Percentiles rank a stretch among this genome's conserved stretches.
Conservation (phyloP, 2,113 vertebrate genomes). For the Bubo blakistoni region DNA sequence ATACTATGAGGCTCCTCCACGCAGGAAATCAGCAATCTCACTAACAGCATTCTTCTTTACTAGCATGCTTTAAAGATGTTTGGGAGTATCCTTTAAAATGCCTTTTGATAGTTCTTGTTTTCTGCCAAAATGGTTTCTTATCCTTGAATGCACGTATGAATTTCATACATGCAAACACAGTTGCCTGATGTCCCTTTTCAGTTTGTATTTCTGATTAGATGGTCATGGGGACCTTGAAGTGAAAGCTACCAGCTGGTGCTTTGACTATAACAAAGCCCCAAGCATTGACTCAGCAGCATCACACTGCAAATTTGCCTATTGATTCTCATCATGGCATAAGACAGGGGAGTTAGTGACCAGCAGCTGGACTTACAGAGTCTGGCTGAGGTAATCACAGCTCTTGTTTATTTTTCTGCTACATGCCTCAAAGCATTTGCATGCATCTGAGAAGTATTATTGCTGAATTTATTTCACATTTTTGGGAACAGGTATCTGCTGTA, state of each 20-base stretch:
- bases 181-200: background rate
- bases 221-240: background rate
- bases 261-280: background rate
- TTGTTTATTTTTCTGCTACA: background rate
- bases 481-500: background rate
- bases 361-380: background rate
- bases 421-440: background rate
- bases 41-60: background rate
- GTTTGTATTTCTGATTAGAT: background rate
- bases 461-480: background rate
- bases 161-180: background rate
- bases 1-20: background rate
- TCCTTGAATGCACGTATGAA: background rate
- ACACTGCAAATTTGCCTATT: background rate
- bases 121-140: background rate
- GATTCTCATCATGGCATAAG: background rate
- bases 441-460: background rate
- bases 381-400: background rate
- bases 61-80: background rate
- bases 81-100: background rate
- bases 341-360: background rate
- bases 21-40: background rate
- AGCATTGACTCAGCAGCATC: background rate
- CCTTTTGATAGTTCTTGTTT: background rate
- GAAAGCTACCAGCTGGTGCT: background rate